phyloP scores from a whole-genome alignment of 2,888 invertebrate genomes.

The Rhaphigaster nebulosa region DNA sequence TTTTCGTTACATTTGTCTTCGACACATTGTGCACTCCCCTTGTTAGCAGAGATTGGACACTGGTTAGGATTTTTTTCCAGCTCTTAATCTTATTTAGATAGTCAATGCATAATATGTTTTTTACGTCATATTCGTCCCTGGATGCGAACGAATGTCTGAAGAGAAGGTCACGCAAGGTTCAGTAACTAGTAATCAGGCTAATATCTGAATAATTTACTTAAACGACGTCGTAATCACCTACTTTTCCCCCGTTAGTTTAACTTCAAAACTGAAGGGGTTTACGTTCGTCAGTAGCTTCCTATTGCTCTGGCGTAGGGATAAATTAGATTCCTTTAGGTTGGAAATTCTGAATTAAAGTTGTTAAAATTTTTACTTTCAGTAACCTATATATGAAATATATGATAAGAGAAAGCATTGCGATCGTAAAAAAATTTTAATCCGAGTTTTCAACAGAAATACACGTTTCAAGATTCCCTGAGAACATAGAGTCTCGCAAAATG shows the following conservation, averaged over 20 bases:
- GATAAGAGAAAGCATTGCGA: no score
- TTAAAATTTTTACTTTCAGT: neutral
- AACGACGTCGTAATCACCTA: conserved; percentile 3
- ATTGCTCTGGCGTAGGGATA: neutral
- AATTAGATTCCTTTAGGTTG: neutral
- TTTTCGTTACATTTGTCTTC: no score
- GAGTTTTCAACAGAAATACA: no score
- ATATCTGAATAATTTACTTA: conserved; percentile 10
- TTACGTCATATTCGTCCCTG: neutral
- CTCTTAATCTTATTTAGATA: neutral
- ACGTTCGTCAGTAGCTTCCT: neutral
- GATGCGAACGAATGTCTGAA: neutral
- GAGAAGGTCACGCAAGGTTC: neutral
- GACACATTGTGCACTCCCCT: no score
- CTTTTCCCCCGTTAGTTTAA: neutral
- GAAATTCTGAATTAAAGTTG: neutral
- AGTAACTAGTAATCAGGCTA: neutral
- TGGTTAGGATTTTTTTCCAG: no score
- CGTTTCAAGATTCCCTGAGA: no score
- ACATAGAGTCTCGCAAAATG: no score
- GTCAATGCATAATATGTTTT: neutral
- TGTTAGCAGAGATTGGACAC: no score
- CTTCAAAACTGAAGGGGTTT: neutral
- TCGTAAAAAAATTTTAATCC: no score
- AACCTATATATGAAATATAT: no score